A percentile compares a stretch with the other conserved stretches of the same genome.
phyloP scores from a whole-genome alignment of 2,797 vertebrate species.

The Odontamblyopus rebecca region DNA sequence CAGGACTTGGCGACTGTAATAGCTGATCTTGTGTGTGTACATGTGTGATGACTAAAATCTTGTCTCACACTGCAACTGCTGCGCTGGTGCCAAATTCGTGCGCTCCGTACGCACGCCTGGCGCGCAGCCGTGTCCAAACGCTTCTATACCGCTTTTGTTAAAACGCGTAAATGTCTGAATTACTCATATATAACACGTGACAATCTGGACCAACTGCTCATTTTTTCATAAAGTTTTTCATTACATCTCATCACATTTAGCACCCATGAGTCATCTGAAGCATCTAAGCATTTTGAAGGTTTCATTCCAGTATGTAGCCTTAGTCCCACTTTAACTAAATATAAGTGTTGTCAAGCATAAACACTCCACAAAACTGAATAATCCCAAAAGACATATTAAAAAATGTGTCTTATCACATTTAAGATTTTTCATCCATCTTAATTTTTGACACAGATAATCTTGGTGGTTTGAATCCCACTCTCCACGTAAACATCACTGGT shows the following conservation, averaged over 20 bases:
- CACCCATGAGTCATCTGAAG: neutral
- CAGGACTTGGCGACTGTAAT: conserved; percentile 19
- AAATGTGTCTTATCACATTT: too few relatives aligned
- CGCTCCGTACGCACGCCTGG: neutral
- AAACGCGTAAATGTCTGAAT: neutral
- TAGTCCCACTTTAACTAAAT: too few relatives aligned
- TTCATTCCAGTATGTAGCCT: too few relatives aligned
- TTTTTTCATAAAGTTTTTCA: neutral
- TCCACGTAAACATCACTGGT: too few relatives aligned
- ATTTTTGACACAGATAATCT: too few relatives aligned
- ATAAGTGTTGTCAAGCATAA: too few relatives aligned
- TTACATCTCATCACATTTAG: neutral
- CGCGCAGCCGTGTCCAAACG: conserved; percentile 15
- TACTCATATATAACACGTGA: neutral
- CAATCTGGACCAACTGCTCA: neutral
- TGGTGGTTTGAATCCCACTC: too few relatives aligned
- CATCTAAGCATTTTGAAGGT: neutral
- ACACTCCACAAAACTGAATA: too few relatives aligned
- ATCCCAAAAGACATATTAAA: too few relatives aligned
- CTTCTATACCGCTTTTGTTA: neutral
- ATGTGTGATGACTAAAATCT: conserved; percentile 29
- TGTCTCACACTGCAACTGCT: conserved; percentile 21
- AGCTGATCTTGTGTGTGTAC: conserved; percentile 1
- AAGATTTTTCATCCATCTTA: too few relatives aligned
- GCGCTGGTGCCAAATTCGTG: conserved; percentile 33